These are phyloP conservation scores for Perccottus glenii DNA, from an alignment of 2,113 vertebrate genomes.

Conservation along the genomic window DNA sequence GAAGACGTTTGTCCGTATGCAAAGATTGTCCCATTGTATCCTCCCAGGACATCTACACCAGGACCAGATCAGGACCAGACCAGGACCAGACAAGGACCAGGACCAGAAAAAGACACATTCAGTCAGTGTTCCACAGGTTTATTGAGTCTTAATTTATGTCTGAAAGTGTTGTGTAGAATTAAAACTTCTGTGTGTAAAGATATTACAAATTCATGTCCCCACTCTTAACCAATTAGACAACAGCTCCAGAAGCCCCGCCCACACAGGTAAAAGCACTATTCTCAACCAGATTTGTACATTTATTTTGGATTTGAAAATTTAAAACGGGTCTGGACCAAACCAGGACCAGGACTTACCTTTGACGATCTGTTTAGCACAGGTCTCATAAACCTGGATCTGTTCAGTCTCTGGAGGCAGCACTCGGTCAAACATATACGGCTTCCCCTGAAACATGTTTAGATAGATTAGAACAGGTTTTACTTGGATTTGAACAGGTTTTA, in stretches of 20 bases:
- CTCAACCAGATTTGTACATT: too few relatives aligned
- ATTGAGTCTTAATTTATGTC: too few relatives aligned
- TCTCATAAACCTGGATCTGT: slow-evolving; percentile 93
- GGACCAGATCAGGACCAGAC: neutral
- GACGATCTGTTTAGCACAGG: slow-evolving; percentile 94
- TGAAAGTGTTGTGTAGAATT: too few relatives aligned
- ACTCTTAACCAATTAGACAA: too few relatives aligned
- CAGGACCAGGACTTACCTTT: slow-evolving; percentile 82
- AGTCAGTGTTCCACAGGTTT: too few relatives aligned
- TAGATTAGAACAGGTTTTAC: neutral
- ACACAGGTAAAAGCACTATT: too few relatives aligned
- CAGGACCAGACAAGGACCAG: too few relatives aligned
- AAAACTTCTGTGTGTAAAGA: too few relatives aligned
- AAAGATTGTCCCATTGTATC: slow-evolving; percentile 97
- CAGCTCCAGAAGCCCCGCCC: too few relatives aligned
- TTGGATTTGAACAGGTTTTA: neutral
- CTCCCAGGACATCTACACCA: slow-evolving; percentile 84
- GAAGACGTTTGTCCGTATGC: slow-evolving; percentile 96
- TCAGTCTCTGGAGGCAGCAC: slow-evolving; percentile 89
- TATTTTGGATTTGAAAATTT: too few relatives aligned
- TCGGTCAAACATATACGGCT: slow-evolving; percentile 92
- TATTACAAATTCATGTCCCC: too few relatives aligned
- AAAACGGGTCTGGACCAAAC: too few relatives aligned
- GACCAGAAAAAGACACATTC: slow-evolving; percentile 13
- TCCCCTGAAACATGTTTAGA: slow-evolving; percentile 82